Conservation (phyloP, 2,888 invertebrate species). For the Trissoscelio sp. region DNA sequence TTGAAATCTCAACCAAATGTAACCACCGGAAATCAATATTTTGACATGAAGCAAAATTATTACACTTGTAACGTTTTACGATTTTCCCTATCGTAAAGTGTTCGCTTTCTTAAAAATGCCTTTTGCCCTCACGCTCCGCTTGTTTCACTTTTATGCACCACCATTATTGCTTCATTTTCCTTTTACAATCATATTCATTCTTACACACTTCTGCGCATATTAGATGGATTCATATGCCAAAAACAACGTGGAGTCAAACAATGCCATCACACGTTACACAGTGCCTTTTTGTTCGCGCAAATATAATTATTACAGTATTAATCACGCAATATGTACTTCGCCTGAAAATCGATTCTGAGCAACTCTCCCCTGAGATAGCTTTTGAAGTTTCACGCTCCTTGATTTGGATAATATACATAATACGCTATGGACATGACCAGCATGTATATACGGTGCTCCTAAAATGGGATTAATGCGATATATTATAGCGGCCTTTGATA, state of each 20-base stretch:
- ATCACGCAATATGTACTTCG: slow-evolving; percentile 31
- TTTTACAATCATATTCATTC: slow-evolving; percentile 27
- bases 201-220: slow-evolving; percentile 2
- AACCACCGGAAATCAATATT: slow-evolving; percentile 37
- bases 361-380: slow-evolving; percentile 59
- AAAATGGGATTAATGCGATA: slow-evolving; percentile 73
- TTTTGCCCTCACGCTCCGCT: neutral
- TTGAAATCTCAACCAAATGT: neutral
- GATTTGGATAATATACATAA: slow-evolving; percentile 77
- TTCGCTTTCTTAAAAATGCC: slow-evolving; percentile 20
- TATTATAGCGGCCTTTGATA: slow-evolving; percentile 76
- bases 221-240: neutral
- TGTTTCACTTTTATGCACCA: slow-evolving; percentile 30
- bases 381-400: slow-evolving; percentile 77
- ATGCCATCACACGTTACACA: neutral
- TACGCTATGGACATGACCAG: slow-evolving; percentile 73
- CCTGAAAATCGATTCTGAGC: slow-evolving; percentile 45
- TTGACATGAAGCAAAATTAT: slow-evolving; percentile 12
- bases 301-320: slow-evolving; percentile 50
- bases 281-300: slow-evolving; percentile 9
- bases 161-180: slow-evolving; percentile 34
- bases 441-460: slow-evolving; percentile 69
- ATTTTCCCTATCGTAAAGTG: slow-evolving; percentile 12
- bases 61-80: slow-evolving; percentile 29
- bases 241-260: slow-evolving; percentile 3